Conservation (phyloP, 2,888 invertebrate genomes). For the Phyllotreta striolata region DNA sequence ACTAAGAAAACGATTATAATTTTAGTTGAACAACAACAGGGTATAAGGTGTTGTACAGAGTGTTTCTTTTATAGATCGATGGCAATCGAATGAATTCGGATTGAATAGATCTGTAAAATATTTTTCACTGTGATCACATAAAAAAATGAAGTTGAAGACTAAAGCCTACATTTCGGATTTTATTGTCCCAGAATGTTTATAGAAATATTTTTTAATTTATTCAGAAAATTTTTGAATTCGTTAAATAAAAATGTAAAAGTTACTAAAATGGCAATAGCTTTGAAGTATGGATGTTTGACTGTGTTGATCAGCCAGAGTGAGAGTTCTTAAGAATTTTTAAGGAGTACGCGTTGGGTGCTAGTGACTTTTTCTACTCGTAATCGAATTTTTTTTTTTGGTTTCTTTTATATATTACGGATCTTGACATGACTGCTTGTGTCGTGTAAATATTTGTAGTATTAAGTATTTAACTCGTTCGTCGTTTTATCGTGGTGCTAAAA, state of each 20-base stretch:
- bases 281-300: slow-evolving; percentile 52
- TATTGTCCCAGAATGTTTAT: slow-evolving; percentile 31
- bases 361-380: slow-evolving; percentile 48
- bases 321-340: slow-evolving; percentile 55
- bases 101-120: slow-evolving; percentile 12
- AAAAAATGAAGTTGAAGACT: slow-evolving; percentile 17
- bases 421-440: slow-evolving; percentile 58
- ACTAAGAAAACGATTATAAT: slow-evolving; percentile 20
- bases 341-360: slow-evolving; percentile 57
- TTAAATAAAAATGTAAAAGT: slow-evolving; percentile 19
- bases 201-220: slow-evolving; percentile 25
- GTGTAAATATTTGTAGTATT: slow-evolving; percentile 57
- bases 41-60: slow-evolving; percentile 18
- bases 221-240: slow-evolving; percentile 16
- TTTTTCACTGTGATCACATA: slow-evolving; percentile 21
- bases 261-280: slow-evolving; percentile 26
- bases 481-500: slow-evolving; percentile 53
- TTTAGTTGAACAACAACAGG: slow-evolving; percentile 22
- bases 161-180: slow-evolving; percentile 19
- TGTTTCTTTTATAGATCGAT: slow-evolving; percentile 2
- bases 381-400: slow-evolving; percentile 45
- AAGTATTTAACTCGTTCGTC: slow-evolving; percentile 58
- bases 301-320: slow-evolving; percentile 52
- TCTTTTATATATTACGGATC: slow-evolving; percentile 50
- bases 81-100: slow-evolving; percentile 3